phyloP scores from a whole-genome alignment of 1,140 invertebrate species.

The Aplysia californica region DNA sequence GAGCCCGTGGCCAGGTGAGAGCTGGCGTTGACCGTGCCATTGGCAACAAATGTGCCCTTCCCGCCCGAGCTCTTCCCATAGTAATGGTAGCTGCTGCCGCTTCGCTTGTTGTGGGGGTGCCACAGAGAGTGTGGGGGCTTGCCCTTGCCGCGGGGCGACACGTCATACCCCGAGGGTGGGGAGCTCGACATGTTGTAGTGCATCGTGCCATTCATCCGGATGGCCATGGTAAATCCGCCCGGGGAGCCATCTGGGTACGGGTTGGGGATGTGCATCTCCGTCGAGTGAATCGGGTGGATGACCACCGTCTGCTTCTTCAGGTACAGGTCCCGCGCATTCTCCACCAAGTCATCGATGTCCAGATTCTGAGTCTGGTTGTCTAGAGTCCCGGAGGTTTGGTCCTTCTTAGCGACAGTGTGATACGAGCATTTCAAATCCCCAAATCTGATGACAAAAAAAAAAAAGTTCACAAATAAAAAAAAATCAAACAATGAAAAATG shows the following conservation, averaged over 20 bases:
- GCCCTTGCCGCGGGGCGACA: slow-evolving; percentile 16
- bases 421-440: slow-evolving; percentile 76
- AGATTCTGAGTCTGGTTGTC: slow-evolving; percentile 64
- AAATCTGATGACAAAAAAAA: slow-evolving; percentile 66
- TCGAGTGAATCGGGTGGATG: slow-evolving; percentile 12
- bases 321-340: slow-evolving; percentile 28
- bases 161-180: slow-evolving; percentile 5
- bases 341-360: slow-evolving; percentile 47
- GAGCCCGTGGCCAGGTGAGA: not conserved
- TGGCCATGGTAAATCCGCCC: slow-evolving; percentile 7
- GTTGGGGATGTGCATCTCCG: slow-evolving; percentile 24
- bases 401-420: slow-evolving; percentile 75
- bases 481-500: too few species aligned
- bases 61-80: slow-evolving; percentile 26
- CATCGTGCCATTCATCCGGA: slow-evolving; percentile 26
- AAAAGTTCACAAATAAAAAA: too few species aligned
- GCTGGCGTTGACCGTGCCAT: not conserved
- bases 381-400: slow-evolving; percentile 66
- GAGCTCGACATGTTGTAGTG: slow-evolving; percentile 13
- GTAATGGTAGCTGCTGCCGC: slow-evolving; percentile 18
- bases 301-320: slow-evolving; percentile 25
- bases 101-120: slow-evolving; percentile 10
- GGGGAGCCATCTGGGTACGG: slow-evolving; percentile 15
- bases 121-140: not conserved
- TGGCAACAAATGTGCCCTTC: slow-evolving; percentile 9